Evolutionary conservation across 2,797 vertebrate species (phyloP).

Genomic region (Sebastes steindachneri): DNA sequence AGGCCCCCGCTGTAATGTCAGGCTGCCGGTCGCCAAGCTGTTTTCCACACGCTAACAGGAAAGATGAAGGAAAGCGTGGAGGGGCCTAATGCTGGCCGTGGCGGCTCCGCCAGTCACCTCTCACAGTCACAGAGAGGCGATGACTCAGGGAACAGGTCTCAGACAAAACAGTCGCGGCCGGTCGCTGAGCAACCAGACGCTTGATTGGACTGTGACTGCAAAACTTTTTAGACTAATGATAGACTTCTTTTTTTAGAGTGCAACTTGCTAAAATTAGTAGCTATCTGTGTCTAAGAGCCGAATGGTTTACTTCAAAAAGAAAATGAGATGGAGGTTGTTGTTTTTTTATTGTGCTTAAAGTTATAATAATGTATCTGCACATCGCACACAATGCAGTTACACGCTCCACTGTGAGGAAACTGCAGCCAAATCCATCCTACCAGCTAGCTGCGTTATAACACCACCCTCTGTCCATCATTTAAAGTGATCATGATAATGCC

Average conservation of each 20-base stretch:
- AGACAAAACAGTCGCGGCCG: constrained; percentile 63
- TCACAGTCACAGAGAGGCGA: constrained; percentile 71
- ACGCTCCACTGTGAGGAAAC: constrained; percentile 16
- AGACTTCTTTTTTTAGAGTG: constrained; percentile 61
- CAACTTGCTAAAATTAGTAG: constrained; percentile 70
- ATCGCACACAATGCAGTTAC: neutral
- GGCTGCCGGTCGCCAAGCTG: constrained; percentile 81
- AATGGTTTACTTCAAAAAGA: constrained; percentile 44
- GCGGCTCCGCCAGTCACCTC: constrained; percentile 72
- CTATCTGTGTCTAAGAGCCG: constrained; percentile 42
- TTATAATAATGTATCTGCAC: constrained; percentile 38
- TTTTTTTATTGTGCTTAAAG: constrained; percentile 16
- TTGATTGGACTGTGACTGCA: constrained; percentile 68
- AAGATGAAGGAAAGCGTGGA: constrained; percentile 70
- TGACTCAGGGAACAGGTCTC: constrained; percentile 65
- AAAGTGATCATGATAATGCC: constrained; percentile 80
- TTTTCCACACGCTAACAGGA: constrained; percentile 79
- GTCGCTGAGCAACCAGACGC: constrained; percentile 60
- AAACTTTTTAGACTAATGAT: constrained; percentile 68
- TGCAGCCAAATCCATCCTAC: constrained; percentile 50
- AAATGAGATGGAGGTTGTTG: constrained; percentile 38
- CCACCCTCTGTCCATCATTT: constrained; percentile 69
- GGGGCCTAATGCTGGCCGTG: constrained; percentile 65
- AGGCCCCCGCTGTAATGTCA: constrained; percentile 84
- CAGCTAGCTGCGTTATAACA: constrained; percentile 48